Base-by-base conservation (phyloP, 2,888 invertebrate species). In the Rotaria macrura region DNA sequence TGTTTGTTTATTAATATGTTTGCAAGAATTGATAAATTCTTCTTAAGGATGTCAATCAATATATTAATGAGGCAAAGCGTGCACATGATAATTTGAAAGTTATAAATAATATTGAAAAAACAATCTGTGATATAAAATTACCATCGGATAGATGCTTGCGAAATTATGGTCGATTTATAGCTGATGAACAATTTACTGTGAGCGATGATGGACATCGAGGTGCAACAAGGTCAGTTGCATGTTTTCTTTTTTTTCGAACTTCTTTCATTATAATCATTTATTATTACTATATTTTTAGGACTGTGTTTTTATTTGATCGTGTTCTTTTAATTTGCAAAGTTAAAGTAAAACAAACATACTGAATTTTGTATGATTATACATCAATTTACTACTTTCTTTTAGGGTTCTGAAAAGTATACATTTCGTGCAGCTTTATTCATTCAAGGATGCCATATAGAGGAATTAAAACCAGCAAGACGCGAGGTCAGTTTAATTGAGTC, bases 41-140 rank as follows among this genome's bases (percentile, higher is more conserved):
- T 25, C 10, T 84, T 49, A 25, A 84, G 84, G 84, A 84, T 54
- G 84, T 84, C 12, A 84, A 84, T 84, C 49, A 84, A 34, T 84
- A 84, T 38, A 84, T 84, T 38, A 84, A 84, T 12, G 84, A 84
- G 52, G 38, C 54, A 12, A 84, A 84, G 25, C 49, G 84, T 52
- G 84, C 49, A 12, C 49, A 54, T 84, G 84, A 84, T 84, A 84
- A 84, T 84, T 84, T 84, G 20, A 84, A 84, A 84, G 49, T 84
- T 20, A 84, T 84, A 9, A 23, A 29, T 38, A 54, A 84, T 52
- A 84, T 84, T 52, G 52, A 84, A 38, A 49, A 84, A 52, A 49
- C 34, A 52, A 84, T 84, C 17, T 84, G 84, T 84, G 84, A 84
- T 52, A 79, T 79, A 10, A 40, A 79, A 79, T n/a, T 79, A 65